These are phyloP conservation scores for Urechis unicinctus DNA, from an alignment of 2,888 invertebrate species.

Conservation along the genomic window DNA sequence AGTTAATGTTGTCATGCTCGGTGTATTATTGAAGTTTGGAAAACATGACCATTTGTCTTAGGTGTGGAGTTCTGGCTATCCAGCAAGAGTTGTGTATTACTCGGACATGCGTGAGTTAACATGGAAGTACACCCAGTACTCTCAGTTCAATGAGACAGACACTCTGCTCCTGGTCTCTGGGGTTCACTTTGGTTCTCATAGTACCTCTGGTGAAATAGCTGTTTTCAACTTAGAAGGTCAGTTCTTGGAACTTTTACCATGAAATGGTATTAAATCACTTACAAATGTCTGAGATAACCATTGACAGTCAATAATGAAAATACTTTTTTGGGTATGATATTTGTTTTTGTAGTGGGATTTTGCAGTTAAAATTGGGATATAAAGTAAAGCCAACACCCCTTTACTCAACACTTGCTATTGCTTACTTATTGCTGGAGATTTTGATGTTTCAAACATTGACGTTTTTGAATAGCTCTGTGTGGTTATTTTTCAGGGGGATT, in stretches of 20 bases:
- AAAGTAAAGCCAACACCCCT: not conserved
- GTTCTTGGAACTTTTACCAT: no score
- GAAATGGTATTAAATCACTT: not conserved
- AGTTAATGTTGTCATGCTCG: no score
- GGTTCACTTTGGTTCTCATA: conserved; percentile 72
- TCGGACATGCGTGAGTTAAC: conserved; percentile 73
- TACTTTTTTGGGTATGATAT: no score
- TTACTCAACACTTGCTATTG: not conserved
- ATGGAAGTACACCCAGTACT: conserved; percentile 83
- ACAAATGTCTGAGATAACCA: no score
- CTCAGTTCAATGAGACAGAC: conserved; percentile 76
- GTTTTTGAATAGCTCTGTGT: no score
- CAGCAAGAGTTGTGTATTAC: conserved; percentile 59
- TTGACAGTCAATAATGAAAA: no score
- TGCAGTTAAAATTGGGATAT: no score
- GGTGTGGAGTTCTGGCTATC: conserved; percentile 73
- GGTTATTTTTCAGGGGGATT: conserved; percentile 59
- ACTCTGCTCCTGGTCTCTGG: conserved; percentile 75
- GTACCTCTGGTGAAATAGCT: conserved; percentile 80
- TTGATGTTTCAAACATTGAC: no score
- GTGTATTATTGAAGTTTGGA: not conserved
- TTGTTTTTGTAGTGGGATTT: no score
- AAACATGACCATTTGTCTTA: conserved; percentile 33
- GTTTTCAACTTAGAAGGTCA: conserved; percentile 69
- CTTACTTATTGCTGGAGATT: not conserved